phyloP scores from a whole-genome alignment of 2,797 vertebrate genomes.

The Propithecus deckenii region DNA sequence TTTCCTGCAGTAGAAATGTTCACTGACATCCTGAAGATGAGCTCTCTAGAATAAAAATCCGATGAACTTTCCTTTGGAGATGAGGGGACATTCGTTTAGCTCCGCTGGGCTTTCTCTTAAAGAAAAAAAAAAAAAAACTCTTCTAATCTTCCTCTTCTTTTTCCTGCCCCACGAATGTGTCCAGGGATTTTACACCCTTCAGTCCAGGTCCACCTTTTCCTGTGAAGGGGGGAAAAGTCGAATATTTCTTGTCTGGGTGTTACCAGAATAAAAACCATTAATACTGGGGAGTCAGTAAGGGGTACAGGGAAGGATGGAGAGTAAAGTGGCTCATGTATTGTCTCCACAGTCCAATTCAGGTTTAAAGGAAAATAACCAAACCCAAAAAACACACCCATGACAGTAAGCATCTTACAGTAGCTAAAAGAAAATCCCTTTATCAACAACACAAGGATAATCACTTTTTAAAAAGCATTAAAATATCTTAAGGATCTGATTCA shows the following conservation, averaged over 20 bases:
- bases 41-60: constrained; percentile 90
- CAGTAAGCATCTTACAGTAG: constrained; percentile 68
- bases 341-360: constrained; percentile 70
- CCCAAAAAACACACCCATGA: constrained; percentile 49
- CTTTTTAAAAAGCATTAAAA: constrained; percentile 58
- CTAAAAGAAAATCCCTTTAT: constrained; percentile 74
- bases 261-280: constrained; percentile 80
- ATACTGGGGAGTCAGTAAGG: constrained; percentile 69
- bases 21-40: constrained; percentile 93
- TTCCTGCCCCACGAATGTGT: constrained; percentile 83
- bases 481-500: constrained; percentile 73
- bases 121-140: constrained; percentile 67
- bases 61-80: constrained; percentile 90
- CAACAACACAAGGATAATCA: constrained; percentile 57
- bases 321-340: constrained; percentile 62
- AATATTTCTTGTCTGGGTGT: constrained; percentile 83
- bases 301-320: constrained; percentile 51
- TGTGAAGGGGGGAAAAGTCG: constrained; percentile 85
- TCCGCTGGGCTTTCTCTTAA: constrained; percentile 83
- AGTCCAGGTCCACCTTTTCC: constrained; percentile 85
- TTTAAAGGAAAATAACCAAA: constrained; percentile 72
- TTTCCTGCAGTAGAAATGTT: constrained; percentile 90
- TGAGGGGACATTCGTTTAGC: constrained; percentile 92
- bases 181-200: constrained; percentile 82
- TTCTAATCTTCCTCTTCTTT: constrained; percentile 83